phyloP scores from a whole-genome alignment of 2,113 vertebrate genomes.

The Eurypyga helias region DNA sequence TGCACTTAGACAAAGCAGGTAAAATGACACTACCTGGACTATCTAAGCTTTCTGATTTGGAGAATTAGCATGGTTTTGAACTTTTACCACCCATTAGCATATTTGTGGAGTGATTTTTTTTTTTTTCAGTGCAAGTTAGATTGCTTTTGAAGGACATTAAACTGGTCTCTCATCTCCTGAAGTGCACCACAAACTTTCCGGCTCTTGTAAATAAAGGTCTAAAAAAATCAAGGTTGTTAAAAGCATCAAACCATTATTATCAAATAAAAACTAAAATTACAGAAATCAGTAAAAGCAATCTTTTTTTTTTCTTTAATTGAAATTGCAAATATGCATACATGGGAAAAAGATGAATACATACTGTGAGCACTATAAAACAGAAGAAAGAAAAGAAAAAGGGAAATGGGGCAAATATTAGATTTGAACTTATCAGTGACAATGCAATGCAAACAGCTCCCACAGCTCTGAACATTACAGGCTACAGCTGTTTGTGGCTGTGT shows the following conservation, averaged over 20 bases:
- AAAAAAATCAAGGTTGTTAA: neutral
- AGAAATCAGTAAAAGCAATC: neutral
- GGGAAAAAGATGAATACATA: neutral
- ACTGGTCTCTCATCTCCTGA: neutral
- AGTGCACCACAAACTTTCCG: neutral
- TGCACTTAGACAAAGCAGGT: neutral
- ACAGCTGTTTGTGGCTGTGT: conserved; percentile 45
- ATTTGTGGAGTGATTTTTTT: neutral
- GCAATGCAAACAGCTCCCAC: conserved; percentile 44
- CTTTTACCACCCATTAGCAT: neutral
- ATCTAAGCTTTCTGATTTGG: neutral
- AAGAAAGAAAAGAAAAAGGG: neutral
- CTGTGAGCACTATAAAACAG: neutral
- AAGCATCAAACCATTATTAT: neutral
- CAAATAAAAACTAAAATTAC: neutral
- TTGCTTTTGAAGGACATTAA: neutral
- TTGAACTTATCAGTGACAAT: conserved; percentile 34
- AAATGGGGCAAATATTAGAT: neutral
- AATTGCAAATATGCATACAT: neutral
- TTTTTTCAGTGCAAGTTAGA: neutral
- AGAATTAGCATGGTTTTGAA: neutral
- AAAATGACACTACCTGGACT: neutral
- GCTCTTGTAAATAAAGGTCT: neutral
- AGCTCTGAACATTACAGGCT: conserved; percentile 15
- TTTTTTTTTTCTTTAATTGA: neutral